Percentiles rank a stretch among this genome's conserved stretches.
Evolutionary conservation across 2,797 vertebrate genomes (phyloP).

Genomic region (Chloroceryle inda): DNA sequence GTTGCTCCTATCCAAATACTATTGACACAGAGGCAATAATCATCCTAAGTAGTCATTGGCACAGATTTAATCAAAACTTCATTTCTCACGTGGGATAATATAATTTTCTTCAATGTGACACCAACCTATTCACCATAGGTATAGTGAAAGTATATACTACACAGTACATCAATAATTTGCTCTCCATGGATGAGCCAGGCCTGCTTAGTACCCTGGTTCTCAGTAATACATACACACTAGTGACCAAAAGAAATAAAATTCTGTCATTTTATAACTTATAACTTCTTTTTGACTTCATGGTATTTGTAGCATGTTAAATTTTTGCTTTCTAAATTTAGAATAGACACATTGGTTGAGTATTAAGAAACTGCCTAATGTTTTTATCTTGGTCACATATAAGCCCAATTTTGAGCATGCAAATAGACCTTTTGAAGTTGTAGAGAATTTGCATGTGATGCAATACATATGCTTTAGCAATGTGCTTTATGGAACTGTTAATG

Average conservation of each 20-base stretch:
- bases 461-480: not conserved
- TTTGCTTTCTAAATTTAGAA: not conserved
- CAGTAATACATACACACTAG: not conserved
- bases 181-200: not conserved
- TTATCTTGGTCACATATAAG: not conserved
- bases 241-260: not conserved
- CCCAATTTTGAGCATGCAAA: not conserved
- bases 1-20: not conserved
- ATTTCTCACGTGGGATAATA: not conserved
- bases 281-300: not conserved
- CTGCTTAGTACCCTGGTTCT: not conserved
- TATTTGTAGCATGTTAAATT: not conserved
- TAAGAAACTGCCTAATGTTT: not conserved
- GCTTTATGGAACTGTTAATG: not conserved
- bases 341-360: not conserved
- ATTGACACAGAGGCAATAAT: not conserved
- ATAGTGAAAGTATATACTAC: not conserved
- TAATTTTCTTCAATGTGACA: not conserved
- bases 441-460: not conserved
- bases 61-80: not conserved
- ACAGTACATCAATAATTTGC: not conserved
- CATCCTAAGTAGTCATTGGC: not conserved
- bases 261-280: not conserved
- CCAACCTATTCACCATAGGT: accelerated
- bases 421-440: not conserved